Conservation (phyloP, 2,113 vertebrate species). For the Eurypyga helias region DNA sequence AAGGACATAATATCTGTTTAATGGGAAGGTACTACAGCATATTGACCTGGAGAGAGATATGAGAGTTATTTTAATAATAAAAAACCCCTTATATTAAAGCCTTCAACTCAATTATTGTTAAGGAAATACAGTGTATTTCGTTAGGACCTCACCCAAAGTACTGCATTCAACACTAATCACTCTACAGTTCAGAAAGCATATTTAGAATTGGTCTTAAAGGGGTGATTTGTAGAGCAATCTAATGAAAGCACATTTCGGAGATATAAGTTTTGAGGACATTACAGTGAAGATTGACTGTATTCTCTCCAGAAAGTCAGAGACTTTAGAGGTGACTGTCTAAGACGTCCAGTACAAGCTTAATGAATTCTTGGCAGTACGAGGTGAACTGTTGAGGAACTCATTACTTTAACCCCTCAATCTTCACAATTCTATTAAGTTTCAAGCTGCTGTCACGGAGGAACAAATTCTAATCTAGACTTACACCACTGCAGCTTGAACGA, state of each 20-base stretch:
- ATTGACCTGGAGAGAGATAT: constrained; percentile 80
- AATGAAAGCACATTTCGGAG: constrained; percentile 70
- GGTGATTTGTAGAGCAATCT: constrained; percentile 72
- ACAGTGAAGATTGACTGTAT: constrained; percentile 71
- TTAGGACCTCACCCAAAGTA: constrained; percentile 73
- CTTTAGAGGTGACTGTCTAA: constrained; percentile 61
- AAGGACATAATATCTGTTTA: constrained; percentile 82
- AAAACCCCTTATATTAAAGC: constrained; percentile 70
- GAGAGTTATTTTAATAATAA: constrained; percentile 82
- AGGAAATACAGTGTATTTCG: constrained; percentile 66
- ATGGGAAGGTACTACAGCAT: constrained; percentile 76
- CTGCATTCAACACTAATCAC: constrained; percentile 69
- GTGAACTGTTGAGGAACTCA: constrained; percentile 62
- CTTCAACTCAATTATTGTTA: constrained; percentile 75
- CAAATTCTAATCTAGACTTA: constrained; percentile 44
- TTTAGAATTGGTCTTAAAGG: constrained; percentile 75
- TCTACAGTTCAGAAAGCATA: constrained; percentile 62
- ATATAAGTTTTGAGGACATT: constrained; percentile 74
- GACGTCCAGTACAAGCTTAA: constrained; percentile 52
- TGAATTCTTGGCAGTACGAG: constrained; percentile 40
- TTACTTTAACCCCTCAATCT: constrained; percentile 71
- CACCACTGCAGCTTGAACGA: not conserved
- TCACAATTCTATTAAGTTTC: constrained; percentile 74
- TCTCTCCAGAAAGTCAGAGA: constrained; percentile 64
- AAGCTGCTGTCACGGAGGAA: not conserved